Evolutionary conservation across 1,140 invertebrate species (phyloP).

Genomic region (Scaptomyza pallida): DNA sequence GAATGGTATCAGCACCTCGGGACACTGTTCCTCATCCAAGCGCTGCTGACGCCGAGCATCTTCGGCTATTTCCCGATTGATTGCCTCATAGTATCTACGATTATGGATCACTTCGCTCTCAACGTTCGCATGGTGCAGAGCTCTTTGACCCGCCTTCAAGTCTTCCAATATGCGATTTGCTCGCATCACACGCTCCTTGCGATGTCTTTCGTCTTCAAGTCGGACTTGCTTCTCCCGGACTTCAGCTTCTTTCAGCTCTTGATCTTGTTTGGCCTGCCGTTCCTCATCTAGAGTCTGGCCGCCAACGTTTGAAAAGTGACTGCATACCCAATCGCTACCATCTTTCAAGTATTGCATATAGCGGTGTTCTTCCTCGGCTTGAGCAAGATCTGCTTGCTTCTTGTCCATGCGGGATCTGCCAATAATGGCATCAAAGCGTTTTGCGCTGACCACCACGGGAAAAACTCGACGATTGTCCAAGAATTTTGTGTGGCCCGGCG

Average conservation of each 20-base stretch:
- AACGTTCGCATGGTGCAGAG: conserved; percentile 45
- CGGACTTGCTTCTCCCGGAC: conserved; percentile 14
- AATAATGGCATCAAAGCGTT: conserved; percentile 52
- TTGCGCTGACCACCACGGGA: conserved; percentile 59
- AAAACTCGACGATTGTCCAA: conserved; percentile 16
- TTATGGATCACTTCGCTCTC: conserved; percentile 51
- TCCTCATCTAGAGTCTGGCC: conserved; percentile 10
- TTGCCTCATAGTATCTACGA: conserved; percentile 35
- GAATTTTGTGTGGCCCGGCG: conserved; percentile 11
- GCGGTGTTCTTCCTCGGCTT: conserved; percentile 51
- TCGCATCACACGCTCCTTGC: conserved; percentile 52
- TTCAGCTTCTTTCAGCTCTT: conserved; percentile 16
- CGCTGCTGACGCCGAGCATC: conserved; percentile 36
- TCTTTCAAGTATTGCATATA: conserved; percentile 65
- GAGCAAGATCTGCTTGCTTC: conserved; percentile 24
- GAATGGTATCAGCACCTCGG: conserved; percentile 43
- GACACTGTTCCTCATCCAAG: conserved; percentile 47
- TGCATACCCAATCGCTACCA: conserved; percentile 59
- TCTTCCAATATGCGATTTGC: conserved; percentile 48
- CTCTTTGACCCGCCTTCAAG: conserved; percentile 51
- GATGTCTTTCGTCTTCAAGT: conserved; percentile 30
- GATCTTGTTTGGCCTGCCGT: conserved; percentile 10
- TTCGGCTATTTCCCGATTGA: conserved; percentile 51
- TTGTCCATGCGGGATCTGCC: conserved; percentile 39
- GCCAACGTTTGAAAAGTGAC: conserved; percentile 46